Percentiles rank a stretch among this genome's conserved stretches.
Evolutionary conservation across 1,140 invertebrate genomes (phyloP).

Genomic region (Trichonephila inaurata): DNA sequence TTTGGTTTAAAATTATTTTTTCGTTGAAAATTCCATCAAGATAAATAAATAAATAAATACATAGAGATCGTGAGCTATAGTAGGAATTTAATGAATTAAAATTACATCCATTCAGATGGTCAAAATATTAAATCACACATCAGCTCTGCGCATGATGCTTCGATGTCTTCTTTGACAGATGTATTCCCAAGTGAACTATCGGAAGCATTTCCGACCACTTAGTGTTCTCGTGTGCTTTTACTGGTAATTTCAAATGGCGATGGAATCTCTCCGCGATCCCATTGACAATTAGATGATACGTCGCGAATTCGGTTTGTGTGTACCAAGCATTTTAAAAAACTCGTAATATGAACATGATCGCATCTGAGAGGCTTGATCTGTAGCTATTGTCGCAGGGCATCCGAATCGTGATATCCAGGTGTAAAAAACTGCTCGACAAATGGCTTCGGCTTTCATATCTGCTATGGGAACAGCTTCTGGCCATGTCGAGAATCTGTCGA

Average conservation of each 20-base stretch:
- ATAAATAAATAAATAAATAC: too few relatives aligned
- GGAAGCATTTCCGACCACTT: slow-evolving; percentile 78
- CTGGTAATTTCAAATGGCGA: slow-evolving; percentile 80
- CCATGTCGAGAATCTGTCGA: slow-evolving; percentile 81
- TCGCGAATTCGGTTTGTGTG: too few relatives aligned
- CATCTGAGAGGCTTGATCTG: slow-evolving; percentile 80
- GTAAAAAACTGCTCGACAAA: slow-evolving; percentile 78
- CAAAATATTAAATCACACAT: too few relatives aligned
- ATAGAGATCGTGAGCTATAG: too few relatives aligned
- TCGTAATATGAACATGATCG: slow-evolving; percentile 76
- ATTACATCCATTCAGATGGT: too few relatives aligned
- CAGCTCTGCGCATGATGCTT: slow-evolving; percentile 68
- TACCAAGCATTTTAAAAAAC: slow-evolving; percentile 55
- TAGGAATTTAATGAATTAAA: too few relatives aligned
- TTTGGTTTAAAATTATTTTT: too few relatives aligned
- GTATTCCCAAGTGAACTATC: slow-evolving; percentile 79
- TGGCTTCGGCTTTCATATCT: slow-evolving; percentile 79
- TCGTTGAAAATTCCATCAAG: too few relatives aligned
- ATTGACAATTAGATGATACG: too few relatives aligned
- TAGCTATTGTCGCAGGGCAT: slow-evolving; percentile 78
- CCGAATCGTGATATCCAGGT: slow-evolving; percentile 81
- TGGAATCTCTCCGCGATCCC: slow-evolving; percentile 79
- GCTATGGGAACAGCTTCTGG: slow-evolving; percentile 80
- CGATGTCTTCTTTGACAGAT: slow-evolving; percentile 78
- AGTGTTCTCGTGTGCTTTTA: slow-evolving; percentile 78